Evolutionary conservation across 2,888 invertebrate species (phyloP).

Genomic region (Pterostichus madidus): DNA sequence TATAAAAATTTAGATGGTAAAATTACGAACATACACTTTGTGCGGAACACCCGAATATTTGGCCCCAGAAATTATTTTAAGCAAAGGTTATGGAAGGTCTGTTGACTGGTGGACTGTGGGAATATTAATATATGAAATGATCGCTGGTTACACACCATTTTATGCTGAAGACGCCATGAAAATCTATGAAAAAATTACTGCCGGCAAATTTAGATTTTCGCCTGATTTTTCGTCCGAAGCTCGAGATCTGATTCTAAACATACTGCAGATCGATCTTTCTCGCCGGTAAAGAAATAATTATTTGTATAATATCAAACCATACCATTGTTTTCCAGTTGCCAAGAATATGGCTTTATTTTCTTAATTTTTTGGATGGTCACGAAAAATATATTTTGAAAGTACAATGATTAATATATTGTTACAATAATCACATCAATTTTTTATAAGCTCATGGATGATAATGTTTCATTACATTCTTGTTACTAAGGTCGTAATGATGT

Average conservation of each 20-base stretch:
- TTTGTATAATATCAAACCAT: too few species aligned
- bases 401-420: too few species aligned
- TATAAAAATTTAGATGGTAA: constrained; percentile 76
- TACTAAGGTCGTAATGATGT: too few species aligned
- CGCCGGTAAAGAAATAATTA: constrained; percentile 78
- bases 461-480: too few species aligned
- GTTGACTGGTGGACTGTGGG: constrained; percentile 99
- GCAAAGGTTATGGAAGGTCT: constrained; percentile 94
- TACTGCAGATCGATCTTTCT: constrained; percentile 89
- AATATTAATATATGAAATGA: constrained; percentile 93
- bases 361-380: too few species aligned
- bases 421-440: too few species aligned
- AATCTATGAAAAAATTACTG: constrained; percentile 96
- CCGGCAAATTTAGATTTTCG: constrained; percentile 93
- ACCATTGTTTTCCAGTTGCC: too few species aligned
- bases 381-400: too few species aligned
- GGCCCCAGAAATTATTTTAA: constrained; percentile 94
- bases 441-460: too few species aligned
- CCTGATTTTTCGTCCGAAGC: constrained; percentile 89
- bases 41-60: constrained; percentile 99
- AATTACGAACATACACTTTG: constrained; percentile 91
- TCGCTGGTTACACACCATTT: constrained; percentile 96
- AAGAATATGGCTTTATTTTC: too few species aligned
- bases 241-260: constrained; percentile 90
- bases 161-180: constrained; percentile 94